Evolutionary conservation across 2,797 vertebrate genomes (phyloP), one percentile per base, ranked within the genome.

Genomic region (Sardinella longiceps): DNA sequence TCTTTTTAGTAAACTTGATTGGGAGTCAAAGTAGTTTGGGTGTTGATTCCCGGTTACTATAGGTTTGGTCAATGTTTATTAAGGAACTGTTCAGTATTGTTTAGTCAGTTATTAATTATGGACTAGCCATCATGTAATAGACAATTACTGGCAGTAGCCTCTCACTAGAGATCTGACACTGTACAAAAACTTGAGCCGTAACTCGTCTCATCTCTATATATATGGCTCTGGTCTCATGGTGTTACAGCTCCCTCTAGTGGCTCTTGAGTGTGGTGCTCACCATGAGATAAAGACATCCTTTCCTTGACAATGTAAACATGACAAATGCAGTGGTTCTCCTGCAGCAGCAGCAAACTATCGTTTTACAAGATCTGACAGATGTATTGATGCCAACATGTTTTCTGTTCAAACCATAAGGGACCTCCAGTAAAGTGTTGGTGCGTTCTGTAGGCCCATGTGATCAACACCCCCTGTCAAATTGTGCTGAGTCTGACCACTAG

Each of bases 161-260:
- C 14, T 74, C 18, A 74, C 3, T 39, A 33, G 33, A 39, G 15
- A 1, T 14, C 66, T 39, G 14, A 6, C 66, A 74, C 33, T 39
- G 66, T 20, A 18, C 14, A 15, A 15, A 33, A 33, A 33, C 14
- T 6, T 3, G n/a, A n/a, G n/a, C n/a, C n/a, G n/a, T n/a, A n/a
- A n/a, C n/a, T n/a, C n/a, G n/a, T n/a, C n/a, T n/a, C n/a, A n/a
- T n/a, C n/a, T n/a, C n/a, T n/a, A n/a, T n/a, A n/a, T n/a, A n/a
- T n/a, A n/a, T n/a, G n/a, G n/a, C n/a, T n/a, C n/a, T n/a, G n/a
- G 15, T 18, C 18, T 74, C 9, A 18, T 74, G 10, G 70, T 77
- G 70, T 77, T 77, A 43, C 70, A 77, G 70, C 33, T 5, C 70
- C 70, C 23, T 33, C 70, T 77, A n/a, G 37, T 9, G 70, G 70